phyloP scores from a whole-genome alignment of 2,113 vertebrate genomes.

The Takifugu bimaculatus region DNA sequence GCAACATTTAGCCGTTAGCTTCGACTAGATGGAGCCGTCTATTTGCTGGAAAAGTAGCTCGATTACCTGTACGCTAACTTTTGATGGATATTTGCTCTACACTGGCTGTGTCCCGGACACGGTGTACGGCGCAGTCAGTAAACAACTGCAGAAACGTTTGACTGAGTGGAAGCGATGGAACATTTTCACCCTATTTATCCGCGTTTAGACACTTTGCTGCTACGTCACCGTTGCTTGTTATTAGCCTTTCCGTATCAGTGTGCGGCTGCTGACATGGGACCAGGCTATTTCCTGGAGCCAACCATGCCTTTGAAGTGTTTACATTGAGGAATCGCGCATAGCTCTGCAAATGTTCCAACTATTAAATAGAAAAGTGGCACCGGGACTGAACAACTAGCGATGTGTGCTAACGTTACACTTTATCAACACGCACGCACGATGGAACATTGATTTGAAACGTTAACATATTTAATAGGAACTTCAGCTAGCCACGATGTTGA shows the following conservation, averaged over 20 bases:
- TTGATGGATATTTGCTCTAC: slow-evolving; percentile 23
- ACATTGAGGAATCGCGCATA: slow-evolving; percentile 61
- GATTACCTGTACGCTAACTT: slow-evolving; percentile 47
- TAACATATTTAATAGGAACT: slow-evolving; percentile 38
- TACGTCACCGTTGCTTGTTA: slow-evolving; percentile 52
- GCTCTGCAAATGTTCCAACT: slow-evolving; percentile 20
- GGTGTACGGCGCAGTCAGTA: background rate
- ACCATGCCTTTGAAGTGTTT: slow-evolving; percentile 67
- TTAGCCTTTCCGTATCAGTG: slow-evolving; percentile 41
- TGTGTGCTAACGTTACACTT: background rate
- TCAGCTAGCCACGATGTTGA: slow-evolving; percentile 32
- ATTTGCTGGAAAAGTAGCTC: slow-evolving; percentile 59
- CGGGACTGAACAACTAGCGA: background rate
- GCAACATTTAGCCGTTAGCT: slow-evolving; percentile 57
- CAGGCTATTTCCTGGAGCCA: slow-evolving; percentile 53
- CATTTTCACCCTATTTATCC: slow-evolving; percentile 24
- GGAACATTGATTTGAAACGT: slow-evolving; percentile 36
- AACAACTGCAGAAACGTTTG: background rate
- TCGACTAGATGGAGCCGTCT: slow-evolving; percentile 43
- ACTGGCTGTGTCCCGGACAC: background rate
- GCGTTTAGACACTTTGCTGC: slow-evolving; percentile 54
- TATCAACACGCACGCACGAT: background rate
- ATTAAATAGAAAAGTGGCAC: background rate
- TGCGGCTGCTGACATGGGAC: slow-evolving; percentile 37
- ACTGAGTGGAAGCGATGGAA: background rate